Base-by-base conservation (phyloP, 2,797 vertebrate genomes). In the Amniataba percoides region DNA sequence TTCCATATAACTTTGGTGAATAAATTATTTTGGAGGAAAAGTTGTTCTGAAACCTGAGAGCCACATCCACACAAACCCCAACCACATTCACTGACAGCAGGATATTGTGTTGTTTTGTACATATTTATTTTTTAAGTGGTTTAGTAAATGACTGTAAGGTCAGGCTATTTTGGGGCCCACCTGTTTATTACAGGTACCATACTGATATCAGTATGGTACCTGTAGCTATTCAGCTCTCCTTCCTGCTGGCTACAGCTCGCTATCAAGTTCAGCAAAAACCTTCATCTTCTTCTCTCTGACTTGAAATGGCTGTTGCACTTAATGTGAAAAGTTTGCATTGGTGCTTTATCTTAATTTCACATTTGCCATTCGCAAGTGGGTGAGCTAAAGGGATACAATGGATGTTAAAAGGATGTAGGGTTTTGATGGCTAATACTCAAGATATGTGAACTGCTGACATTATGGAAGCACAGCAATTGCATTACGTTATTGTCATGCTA, bases 51-150 rank as follows among this genome's bases (percentile, higher is more conserved):
- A 73, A 36, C 27, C 56, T 5, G 39, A 46, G 53, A 73, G 57
- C 7, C 66, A 21, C 4, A 3, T 68, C 21, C n/a, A 40, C 2
- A 7, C 43, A 45, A 39, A 31, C 23, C 40, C 45, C 58, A 27
- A 8, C 7, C 23, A 40, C 59, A 39, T 45, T 11, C 34, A 15
- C 40, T 55, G 58, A 31, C 31, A 65, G 69, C 49, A 58, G 81
- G 59, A 61, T 83, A 16, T 83, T 61, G 27, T 58, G 15, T 80
- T 55, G 25, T 91, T 90, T 88, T 86, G 65, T 89, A 87, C 71
- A 89, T 93, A 93, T 94, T 93, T 94, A 91, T 92, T 91, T 88
- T 90, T 89, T 77, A 83, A 71, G 51, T 77, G 69, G 60, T 87
- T 64, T 58, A 51, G 49, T 58, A 56, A 71, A 61, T 56, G 16